Conservation (phyloP, 2,888 invertebrate genomes). For the Trichopria drosophilae region DNA sequence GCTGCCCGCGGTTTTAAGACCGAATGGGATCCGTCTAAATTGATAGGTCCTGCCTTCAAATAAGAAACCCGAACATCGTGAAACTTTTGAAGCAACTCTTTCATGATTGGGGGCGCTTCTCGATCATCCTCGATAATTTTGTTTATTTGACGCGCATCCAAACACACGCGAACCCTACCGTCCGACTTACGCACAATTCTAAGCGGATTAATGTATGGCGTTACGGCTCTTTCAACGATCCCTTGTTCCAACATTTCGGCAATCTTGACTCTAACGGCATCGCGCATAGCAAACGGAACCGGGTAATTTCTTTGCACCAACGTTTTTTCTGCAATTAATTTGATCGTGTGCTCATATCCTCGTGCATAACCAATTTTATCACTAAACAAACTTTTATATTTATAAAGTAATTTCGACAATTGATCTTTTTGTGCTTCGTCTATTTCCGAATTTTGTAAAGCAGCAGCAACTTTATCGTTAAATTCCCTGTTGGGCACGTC, state of each 20-base stretch:
- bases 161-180: conserved; percentile 26
- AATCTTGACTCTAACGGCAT: conserved; percentile 36
- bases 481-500: too few relatives aligned
- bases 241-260: conserved; percentile 38
- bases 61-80: conserved; percentile 15
- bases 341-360: conserved; percentile 38
- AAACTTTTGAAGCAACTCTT: conserved; percentile 26
- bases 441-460: too few relatives aligned
- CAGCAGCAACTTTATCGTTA: too few relatives aligned
- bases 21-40: too few relatives aligned
- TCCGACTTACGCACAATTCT: conserved; percentile 43
- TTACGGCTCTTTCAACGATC: conserved; percentile 38
- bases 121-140: conserved; percentile 38
- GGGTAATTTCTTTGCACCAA: conserved; percentile 39
- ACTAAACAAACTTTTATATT: conserved; percentile 19
- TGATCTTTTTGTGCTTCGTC: too few relatives aligned
- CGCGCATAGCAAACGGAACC: conserved; percentile 38
- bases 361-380: conserved; percentile 8
- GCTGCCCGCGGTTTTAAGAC: conserved; percentile 4
- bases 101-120: conserved; percentile 31
- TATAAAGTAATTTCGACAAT: too few relatives aligned
- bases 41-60: conserved; percentile 19
- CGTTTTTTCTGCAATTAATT: conserved; percentile 31
- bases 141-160: conserved; percentile 44
- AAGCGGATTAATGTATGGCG: conserved; percentile 42